Evolutionary conservation across 2,113 vertebrate species (phyloP).

Genomic region (Ailuropoda melanoleuca): DNA sequence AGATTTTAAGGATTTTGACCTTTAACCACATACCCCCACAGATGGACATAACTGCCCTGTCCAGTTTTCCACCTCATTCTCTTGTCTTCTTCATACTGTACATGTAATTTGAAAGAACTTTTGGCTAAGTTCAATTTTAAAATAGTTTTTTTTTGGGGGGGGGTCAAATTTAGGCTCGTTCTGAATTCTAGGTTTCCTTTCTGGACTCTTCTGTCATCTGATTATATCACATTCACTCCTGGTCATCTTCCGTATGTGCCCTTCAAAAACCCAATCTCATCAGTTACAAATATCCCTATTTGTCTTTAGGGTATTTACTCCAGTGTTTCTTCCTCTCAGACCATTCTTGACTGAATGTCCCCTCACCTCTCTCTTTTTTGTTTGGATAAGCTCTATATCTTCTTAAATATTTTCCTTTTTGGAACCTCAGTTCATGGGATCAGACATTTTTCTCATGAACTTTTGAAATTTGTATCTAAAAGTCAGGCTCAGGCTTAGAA

Average conservation of each 20-base stretch:
- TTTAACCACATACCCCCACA: neutral
- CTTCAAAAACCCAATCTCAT: neutral
- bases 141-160: neutral
- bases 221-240: neutral
- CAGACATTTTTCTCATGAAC: neutral
- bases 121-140: neutral
- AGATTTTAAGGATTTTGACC: neutral
- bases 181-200: neutral
- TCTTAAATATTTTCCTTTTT: neutral
- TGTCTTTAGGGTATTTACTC: neutral
- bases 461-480: neutral
- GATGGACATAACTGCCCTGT: neutral
- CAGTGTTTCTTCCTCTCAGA: neutral
- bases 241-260: neutral
- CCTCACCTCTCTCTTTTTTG: neutral
- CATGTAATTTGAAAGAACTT: neutral
- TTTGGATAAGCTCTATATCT: neutral
- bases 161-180: neutral
- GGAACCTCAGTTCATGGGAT: neutral
- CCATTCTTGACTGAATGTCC: neutral
- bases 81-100: neutral
- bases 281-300: neutral
- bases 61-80: neutral
- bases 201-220: neutral
- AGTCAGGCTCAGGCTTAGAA: neutral